Evolutionary conservation across 2,113 vertebrate species (phyloP).

Genomic region (Gavia stellata): DNA sequence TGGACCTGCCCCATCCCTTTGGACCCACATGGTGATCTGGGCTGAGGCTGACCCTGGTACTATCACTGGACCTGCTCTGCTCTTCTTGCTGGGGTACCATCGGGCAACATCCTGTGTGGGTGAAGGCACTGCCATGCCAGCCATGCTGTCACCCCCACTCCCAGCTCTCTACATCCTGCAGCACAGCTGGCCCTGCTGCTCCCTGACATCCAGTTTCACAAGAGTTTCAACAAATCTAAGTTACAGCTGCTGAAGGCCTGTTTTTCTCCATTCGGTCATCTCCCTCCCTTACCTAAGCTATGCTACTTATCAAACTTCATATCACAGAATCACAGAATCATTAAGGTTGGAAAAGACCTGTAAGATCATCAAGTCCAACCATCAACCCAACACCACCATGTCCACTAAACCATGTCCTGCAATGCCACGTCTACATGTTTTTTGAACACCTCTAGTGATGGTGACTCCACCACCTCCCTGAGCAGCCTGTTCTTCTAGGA

Average conservation of each 20-base stretch:
- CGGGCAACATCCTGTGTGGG: rapidly evolving
- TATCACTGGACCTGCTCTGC: not conserved
- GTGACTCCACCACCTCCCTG: no score
- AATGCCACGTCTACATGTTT: no score
- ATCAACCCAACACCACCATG: no score
- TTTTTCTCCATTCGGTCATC: not conserved
- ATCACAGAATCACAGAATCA: no score
- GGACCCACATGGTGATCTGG: not conserved
- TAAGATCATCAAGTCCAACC: no score
- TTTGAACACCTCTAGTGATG: no score
- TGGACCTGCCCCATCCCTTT: not conserved
- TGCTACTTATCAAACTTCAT: not conserved
- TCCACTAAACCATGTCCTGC: no score
- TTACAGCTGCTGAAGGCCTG: rapidly evolving
- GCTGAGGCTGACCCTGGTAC: not conserved
- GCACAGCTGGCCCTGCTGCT: not conserved
- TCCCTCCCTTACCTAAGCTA: not conserved
- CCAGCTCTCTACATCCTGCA: not conserved
- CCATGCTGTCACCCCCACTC: rapidly evolving
- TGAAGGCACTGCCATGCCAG: not conserved
- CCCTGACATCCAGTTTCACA: not conserved
- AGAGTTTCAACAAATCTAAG: not conserved
- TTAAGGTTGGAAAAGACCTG: no score
- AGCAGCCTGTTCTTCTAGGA: not conserved
- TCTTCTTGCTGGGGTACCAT: not conserved